Evolutionary conservation across 2,888 invertebrate genomes (phyloP).

Genomic region (Beris chalybata): DNA sequence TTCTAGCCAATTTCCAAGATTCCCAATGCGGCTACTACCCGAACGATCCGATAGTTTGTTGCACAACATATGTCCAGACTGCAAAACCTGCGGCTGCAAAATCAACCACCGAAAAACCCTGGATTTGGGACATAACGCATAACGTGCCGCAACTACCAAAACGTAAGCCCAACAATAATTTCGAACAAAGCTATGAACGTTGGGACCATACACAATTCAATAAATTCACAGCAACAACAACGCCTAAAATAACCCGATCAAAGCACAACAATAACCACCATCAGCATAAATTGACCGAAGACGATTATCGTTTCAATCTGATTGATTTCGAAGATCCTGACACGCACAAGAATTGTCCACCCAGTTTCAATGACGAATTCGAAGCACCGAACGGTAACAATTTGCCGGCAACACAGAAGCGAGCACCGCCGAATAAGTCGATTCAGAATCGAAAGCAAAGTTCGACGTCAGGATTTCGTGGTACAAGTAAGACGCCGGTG

Average conservation of each 20-base stretch:
- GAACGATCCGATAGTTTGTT: conserved; percentile 47
- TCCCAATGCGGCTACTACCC: conserved; percentile 46
- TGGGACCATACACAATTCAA: conserved; percentile 25
- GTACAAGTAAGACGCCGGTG: neutral
- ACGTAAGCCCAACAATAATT: conserved; percentile 18
- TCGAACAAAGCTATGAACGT: conserved; percentile 11
- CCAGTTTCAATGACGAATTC: conserved; percentile 46
- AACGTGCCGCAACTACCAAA: conserved; percentile 3
- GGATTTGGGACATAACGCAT: conserved; percentile 48
- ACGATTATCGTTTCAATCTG: conserved; percentile 43
- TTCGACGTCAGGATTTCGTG: conserved; percentile 3
- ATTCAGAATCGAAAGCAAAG: neutral
- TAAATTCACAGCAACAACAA: conserved; percentile 16
- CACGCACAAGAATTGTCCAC: conserved; percentile 50
- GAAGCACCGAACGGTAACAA: conserved; percentile 34
- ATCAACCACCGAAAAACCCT: conserved; percentile 43
- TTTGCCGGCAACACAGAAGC: neutral
- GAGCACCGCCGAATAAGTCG: neutral
- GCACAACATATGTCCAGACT: conserved; percentile 39
- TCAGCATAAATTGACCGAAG: conserved; percentile 22
- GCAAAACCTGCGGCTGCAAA: neutral
- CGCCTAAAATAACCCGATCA: conserved; percentile 5
- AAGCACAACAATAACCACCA: conserved; percentile 17
- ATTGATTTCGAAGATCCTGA: conserved; percentile 49
- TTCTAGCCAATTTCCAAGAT: conserved; percentile 43